These are phyloP conservation scores for Acanthopagrus latus DNA, from an alignment of 2,797 vertebrate species.

Conservation along the genomic window DNA sequence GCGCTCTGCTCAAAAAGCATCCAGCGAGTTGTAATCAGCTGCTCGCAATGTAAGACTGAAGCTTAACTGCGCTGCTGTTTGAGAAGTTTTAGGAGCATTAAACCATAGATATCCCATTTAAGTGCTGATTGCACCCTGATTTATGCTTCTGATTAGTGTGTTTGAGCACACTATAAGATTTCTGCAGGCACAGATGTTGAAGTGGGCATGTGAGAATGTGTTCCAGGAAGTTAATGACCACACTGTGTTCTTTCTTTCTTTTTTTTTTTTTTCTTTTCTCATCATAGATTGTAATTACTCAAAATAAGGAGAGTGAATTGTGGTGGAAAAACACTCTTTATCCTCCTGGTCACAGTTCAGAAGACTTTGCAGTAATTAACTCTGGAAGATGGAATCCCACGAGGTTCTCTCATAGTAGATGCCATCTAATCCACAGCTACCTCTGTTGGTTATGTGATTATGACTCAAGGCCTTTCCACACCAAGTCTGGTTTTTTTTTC, in stretches of 20 bases:
- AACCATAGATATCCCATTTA: neutral
- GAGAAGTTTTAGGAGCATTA: neutral
- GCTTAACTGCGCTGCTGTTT: neutral
- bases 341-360: conserved; percentile 62
- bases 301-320: conserved; percentile 28
- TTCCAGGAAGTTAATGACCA: conserved; percentile 3
- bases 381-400: conserved; percentile 55
- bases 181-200: neutral
- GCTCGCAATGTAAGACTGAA: neutral
- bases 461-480: neutral
- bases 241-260: neutral
- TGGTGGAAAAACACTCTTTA: conserved; percentile 33
- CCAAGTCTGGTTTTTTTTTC: too few relatives aligned
- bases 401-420: conserved; percentile 43
- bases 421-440: conserved; percentile 41
- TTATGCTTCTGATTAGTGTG: neutral
- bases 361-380: conserved; percentile 65
- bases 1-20: neutral
- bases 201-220: conserved; percentile 18
- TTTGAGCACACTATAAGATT: conserved; percentile 5
- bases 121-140: neutral
- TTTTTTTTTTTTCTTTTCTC: neutral
- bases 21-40: neutral
- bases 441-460: conserved; percentile 29
- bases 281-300: conserved; percentile 24